Percentiles rank a stretch among this genome's conserved stretches.
phyloP scores from a whole-genome alignment of 2,888 invertebrate genomes.

The Myopa tessellatipennis region DNA sequence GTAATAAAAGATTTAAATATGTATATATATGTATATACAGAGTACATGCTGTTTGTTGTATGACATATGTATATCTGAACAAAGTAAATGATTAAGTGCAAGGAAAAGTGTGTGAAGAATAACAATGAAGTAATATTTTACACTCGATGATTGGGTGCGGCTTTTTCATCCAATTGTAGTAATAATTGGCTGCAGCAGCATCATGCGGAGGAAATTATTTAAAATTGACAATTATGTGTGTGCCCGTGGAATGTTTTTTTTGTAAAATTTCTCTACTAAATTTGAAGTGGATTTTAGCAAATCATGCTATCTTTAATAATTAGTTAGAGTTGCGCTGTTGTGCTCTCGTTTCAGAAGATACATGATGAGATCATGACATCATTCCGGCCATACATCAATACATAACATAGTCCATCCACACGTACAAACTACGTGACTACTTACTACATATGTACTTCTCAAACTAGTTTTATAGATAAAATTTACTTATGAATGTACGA shows the following conservation, averaged over 20 bases:
- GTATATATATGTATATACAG: constrained; percentile 27
- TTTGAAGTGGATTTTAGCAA: no score
- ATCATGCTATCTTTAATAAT: no score
- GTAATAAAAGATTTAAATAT: constrained; percentile 39
- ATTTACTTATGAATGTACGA: neutral
- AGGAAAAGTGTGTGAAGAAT: neutral
- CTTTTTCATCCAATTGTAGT: neutral
- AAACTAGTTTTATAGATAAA: neutral
- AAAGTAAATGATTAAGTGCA: constrained; percentile 16
- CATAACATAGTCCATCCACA: neutral
- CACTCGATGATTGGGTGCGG: constrained; percentile 29
- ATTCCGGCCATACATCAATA: constrained; percentile 1
- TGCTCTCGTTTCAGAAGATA: neutral
- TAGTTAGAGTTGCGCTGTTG: neutral
- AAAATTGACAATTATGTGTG: neutral
- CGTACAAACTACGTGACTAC: neutral
- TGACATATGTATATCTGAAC: neutral
- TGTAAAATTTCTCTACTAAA: no score
- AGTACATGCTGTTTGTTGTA: neutral
- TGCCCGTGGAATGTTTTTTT: no score
- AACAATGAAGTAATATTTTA: neutral
- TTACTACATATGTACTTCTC: constrained; percentile 5
- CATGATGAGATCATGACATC: constrained; percentile 17
- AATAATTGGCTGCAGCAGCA: neutral
- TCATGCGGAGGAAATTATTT: neutral